Conservation (phyloP, 2,113 vertebrate genomes). For the Pitta sordida region DNA sequence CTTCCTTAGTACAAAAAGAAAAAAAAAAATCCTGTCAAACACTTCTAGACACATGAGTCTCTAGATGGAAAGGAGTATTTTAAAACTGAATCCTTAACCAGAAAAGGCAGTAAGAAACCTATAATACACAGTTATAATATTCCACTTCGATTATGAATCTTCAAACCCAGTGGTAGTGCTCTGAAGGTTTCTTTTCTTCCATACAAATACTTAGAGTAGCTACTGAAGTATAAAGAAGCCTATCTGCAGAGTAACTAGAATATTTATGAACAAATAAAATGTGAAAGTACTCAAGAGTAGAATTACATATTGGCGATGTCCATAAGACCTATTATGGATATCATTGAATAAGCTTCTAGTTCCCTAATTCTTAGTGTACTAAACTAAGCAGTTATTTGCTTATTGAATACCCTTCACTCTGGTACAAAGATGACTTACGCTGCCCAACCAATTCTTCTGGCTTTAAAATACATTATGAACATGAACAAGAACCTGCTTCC, state of each 20-base stretch:
- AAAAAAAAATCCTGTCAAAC: conserved; percentile 20
- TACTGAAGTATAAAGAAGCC: not conserved
- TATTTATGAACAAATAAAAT: not conserved
- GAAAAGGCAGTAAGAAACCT: not conserved
- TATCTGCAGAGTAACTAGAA: not conserved
- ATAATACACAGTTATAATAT: not conserved
- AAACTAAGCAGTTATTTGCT: not conserved
- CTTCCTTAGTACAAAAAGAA: not conserved
- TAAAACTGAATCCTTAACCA: not conserved
- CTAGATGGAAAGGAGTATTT: not conserved
- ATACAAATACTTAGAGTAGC: not conserved
- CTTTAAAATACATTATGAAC: not conserved
- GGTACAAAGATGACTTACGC: not conserved
- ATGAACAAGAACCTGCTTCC: not conserved
- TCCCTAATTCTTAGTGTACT: not conserved
- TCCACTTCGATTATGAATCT: not conserved
- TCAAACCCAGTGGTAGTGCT: not conserved
- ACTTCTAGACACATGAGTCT: not conserved
- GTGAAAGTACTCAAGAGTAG: not conserved
- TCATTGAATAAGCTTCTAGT: not conserved
- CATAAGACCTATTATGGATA: not conserved
- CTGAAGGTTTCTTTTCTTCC: not conserved
- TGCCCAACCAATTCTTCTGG: not conserved
- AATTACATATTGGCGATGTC: not conserved
- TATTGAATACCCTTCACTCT: not conserved